phyloP scores from a whole-genome alignment of 2,888 invertebrate genomes.

The Noctua janthina region DNA sequence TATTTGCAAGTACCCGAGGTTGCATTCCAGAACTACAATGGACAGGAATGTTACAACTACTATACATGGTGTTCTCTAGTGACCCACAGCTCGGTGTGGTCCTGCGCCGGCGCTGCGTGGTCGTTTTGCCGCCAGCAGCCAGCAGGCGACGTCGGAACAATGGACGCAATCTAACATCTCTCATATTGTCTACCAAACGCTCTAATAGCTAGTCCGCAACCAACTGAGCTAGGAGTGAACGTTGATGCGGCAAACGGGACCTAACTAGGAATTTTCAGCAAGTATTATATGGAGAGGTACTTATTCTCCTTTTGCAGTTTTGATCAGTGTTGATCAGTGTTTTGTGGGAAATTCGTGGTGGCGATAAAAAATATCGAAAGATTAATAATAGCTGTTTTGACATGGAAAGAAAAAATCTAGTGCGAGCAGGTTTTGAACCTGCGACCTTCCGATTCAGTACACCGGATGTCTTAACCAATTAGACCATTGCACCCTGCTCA shows the following conservation, averaged over 20 bases:
- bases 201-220: conserved; percentile 77
- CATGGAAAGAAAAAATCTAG: too few relatives aligned
- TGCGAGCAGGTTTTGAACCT: too few relatives aligned
- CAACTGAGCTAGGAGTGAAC: conserved; percentile 34
- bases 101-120: conserved; percentile 50
- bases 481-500: too few relatives aligned
- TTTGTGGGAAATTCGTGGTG: background rate
- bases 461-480: too few relatives aligned
- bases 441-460: too few relatives aligned
- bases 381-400: too few relatives aligned
- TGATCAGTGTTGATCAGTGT: background rate
- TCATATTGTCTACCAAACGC: conserved; percentile 83
- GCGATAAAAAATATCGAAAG: background rate
- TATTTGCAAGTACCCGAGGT: conserved; percentile 1
- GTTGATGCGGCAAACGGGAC: conserved; percentile 38
- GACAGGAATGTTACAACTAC: conserved; percentile 48
- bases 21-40: conserved; percentile 50
- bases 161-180: conserved; percentile 82
- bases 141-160: conserved; percentile 77
- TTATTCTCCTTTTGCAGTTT: background rate
- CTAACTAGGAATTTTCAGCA: background rate
- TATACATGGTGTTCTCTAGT: conserved; percentile 62
- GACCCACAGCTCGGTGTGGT: conserved; percentile 68
- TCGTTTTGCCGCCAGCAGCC: conserved; percentile 71
- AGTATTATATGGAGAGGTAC: too few relatives aligned